Conservation (phyloP, 2,888 invertebrate species). For the Euplexia lucipara region DNA sequence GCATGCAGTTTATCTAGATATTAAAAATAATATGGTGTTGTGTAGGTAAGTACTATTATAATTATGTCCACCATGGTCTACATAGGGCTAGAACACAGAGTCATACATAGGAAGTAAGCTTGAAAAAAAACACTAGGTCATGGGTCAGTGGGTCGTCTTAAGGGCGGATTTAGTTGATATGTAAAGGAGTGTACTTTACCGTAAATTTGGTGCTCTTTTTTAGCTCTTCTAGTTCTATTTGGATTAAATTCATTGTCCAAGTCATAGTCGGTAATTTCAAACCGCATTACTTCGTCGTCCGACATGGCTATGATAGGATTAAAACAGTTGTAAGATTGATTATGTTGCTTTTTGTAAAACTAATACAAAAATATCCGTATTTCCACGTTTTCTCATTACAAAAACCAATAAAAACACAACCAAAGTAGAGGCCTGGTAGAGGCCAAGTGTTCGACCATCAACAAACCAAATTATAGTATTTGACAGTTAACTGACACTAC, state of each 20-base stretch:
- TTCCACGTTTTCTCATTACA: no score
- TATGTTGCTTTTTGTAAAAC: background rate
- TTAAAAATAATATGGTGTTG: no score
- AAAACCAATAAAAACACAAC: background rate
- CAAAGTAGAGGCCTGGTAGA: no score
- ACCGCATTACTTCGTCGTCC: slow-evolving; percentile 97
- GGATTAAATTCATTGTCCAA: slow-evolving; percentile 98
- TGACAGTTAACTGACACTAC: slow-evolving; percentile 24
- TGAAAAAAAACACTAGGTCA: no score
- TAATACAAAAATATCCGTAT: background rate
- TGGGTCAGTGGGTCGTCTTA: no score
- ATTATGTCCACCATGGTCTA: no score
- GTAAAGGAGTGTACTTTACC: slow-evolving; percentile 90
- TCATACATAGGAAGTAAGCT: no score
- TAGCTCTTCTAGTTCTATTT: slow-evolving; percentile 93
- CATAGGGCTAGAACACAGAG: no score
- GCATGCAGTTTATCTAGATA: no score
- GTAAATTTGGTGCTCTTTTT: slow-evolving; percentile 98
- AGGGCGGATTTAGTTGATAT: background rate
- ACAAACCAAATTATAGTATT: background rate
- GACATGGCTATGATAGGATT: slow-evolving; percentile 88
- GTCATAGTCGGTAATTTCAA: slow-evolving; percentile 98
- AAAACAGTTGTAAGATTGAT: background rate
- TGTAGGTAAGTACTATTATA: no score
- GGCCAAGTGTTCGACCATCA: no score